Evolutionary conservation across 2,797 vertebrate species (phyloP), one percentile per base, ranked within the genome.

Genomic region (Onychomys arenicola): DNA sequence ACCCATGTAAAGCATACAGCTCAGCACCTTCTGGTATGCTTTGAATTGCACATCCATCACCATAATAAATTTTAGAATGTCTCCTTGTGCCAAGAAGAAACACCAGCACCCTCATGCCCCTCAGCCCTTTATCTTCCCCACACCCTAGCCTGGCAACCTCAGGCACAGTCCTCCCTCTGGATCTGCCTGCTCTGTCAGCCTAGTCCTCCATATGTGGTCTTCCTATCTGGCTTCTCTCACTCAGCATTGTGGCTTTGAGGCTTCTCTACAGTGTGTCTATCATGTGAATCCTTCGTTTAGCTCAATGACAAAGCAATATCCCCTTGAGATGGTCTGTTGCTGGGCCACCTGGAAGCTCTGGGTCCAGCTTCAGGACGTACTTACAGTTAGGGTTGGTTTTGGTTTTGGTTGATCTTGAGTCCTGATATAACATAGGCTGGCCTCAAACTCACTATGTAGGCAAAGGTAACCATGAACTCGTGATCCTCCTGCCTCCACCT

Each of bases 191-290:
- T 37, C 29, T 34, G 29, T 27, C 52, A 43, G 11, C 34, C 32
- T 7, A 16, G 29, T 43, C 46, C 63, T 52, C 40, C 23, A 4
- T n/a, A 5, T 27, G 29, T 85, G 32, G 37, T 29, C 40, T 55
- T 73, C 4, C 5, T 8, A 9, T 34, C 73, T 34, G 57, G 49
- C 40, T 63, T 71, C 83, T 84, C 12, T 57, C 29, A 4, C 19
- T 40, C 65, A 3, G 32, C 55, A 0, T 32, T 19, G 5, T 49
- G 25, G 23, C 59, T 73, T 43, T 25, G 63, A 8, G 61, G 27
- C 29, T 55, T 21, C 5, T 57, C 21, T 1, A 1, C 2, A 0
- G 5, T 16, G 11, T 78, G 2, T 29, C 57, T 75, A 3, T 40
- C 23, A 0, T 52, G 19, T 59, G 40, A 4, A 69, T 4, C 1